A percentile compares a stretch with the other conserved stretches of the same genome.
Conservation (phyloP, 2,113 vertebrate species). For the Trogon melanurus region DNA sequence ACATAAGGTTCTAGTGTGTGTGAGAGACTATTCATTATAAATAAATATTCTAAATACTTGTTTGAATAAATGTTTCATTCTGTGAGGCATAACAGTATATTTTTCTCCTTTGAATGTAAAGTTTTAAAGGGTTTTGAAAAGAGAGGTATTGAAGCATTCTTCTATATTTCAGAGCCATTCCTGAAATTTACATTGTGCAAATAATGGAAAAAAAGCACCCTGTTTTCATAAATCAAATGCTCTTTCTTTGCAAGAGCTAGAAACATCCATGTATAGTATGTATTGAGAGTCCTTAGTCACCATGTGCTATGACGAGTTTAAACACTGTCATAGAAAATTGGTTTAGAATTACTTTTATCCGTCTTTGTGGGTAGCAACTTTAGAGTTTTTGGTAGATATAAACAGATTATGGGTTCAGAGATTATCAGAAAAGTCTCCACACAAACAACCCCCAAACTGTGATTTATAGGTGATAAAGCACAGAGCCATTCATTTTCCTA, state of each 20-base stretch:
- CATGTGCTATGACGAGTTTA: background rate
- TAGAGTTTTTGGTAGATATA: background rate
- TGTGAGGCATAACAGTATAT: background rate
- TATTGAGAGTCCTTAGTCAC: background rate
- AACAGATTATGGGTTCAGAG: background rate
- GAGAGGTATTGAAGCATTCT: background rate
- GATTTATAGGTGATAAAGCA: background rate
- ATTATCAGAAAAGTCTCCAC: background rate
- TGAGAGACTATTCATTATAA: background rate
- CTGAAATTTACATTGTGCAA: background rate
- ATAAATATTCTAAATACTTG: background rate
- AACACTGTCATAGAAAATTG: background rate
- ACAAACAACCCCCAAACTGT: background rate
- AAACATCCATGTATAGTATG: background rate
- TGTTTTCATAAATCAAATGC: background rate
- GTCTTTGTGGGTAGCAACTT: background rate
- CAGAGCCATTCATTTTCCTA: background rate
- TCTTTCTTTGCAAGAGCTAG: background rate
- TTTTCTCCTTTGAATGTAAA: background rate
- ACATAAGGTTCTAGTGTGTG: background rate
- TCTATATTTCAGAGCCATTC: background rate
- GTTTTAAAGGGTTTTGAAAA: background rate
- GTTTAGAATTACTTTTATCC: background rate
- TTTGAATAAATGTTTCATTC: background rate
- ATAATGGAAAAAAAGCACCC: background rate